phyloP scores from a whole-genome alignment of 1,140 invertebrate species.

The Drosophila kohkoa region DNA sequence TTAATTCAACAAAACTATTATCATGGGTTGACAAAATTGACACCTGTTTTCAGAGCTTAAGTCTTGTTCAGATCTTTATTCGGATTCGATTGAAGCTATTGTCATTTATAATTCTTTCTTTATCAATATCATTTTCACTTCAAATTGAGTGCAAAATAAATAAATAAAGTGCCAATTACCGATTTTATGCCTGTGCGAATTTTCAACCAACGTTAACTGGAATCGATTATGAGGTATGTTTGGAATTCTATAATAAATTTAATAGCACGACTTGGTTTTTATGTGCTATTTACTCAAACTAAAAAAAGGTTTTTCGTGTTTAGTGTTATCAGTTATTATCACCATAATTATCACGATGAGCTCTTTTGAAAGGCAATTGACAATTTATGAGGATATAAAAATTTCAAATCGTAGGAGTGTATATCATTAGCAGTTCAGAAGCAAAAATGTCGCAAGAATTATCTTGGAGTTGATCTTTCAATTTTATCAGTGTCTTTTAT shows the following conservation, averaged over 20 bases:
- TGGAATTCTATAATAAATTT: not conserved
- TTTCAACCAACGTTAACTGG: slow-evolving; percentile 8
- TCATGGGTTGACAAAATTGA: slow-evolving; percentile 10
- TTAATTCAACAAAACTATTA: slow-evolving; percentile 5
- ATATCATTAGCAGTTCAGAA: not conserved
- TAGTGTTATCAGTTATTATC: not conserved
- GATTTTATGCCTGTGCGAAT: slow-evolving; percentile 1
- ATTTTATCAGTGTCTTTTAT: not conserved
- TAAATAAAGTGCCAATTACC: slow-evolving; percentile 47
- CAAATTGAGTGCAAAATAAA: slow-evolving; percentile 21
- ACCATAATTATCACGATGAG: not conserved
- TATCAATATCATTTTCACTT: slow-evolving; percentile 17
- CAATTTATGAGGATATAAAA: not conserved
- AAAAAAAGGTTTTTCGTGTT: not conserved
- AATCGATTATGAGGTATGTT: not conserved
- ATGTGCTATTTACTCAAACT: not conserved
- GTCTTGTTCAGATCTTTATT: not conserved
- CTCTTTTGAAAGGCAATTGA: not conserved
- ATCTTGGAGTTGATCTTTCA: too few relatives aligned
- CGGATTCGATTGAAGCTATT: not conserved
- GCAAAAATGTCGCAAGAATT: not conserved
- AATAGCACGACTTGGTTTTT: not conserved
- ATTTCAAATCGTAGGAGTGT: not conserved
- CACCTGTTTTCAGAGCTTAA: not conserved
- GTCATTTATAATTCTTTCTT: not conserved